A percentile compares a stretch with the other conserved stretches of the same genome.
These are phyloP conservation scores for Oxycera nigricornis DNA, from an alignment of 2,888 invertebrate species.

Conservation along the genomic window DNA sequence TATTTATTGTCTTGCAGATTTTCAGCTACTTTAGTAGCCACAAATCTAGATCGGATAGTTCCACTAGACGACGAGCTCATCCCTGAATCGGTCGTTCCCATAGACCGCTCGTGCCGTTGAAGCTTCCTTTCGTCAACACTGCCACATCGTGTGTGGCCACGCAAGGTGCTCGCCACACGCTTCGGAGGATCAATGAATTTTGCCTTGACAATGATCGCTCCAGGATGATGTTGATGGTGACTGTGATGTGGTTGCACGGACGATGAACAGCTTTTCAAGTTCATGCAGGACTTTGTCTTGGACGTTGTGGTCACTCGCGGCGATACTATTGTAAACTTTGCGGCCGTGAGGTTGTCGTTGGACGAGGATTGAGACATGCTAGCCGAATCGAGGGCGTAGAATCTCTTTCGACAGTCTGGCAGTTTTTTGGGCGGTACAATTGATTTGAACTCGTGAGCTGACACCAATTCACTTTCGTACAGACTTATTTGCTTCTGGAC, in stretches of 20 bases:
- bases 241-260: constrained; percentile 46
- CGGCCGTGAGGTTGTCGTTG: constrained; percentile 39
- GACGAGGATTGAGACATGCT: constrained; percentile 35
- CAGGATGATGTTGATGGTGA: constrained; percentile 57
- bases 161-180: constrained; percentile 62
- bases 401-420: constrained; percentile 25
- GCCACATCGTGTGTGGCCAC: constrained; percentile 59
- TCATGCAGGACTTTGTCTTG: constrained; percentile 48
- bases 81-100: not conserved
- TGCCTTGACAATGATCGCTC: constrained; percentile 64
- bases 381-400: constrained; percentile 28
- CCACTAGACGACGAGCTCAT: not conserved
- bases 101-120: not conserved
- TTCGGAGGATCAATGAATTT: constrained; percentile 65
- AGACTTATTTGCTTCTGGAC: constrained; percentile 59
- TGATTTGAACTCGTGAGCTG: constrained; percentile 38
- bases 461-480: constrained; percentile 51
- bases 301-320: not conserved
- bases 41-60: constrained; percentile 22
- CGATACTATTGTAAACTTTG: constrained; percentile 8
- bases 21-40: constrained; percentile 23
- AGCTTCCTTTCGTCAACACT: constrained; percentile 52
- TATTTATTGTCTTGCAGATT: constrained; percentile 18
- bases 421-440: constrained; percentile 33
- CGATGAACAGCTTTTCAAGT: constrained; percentile 46